Evolutionary conservation across 1,140 invertebrate genomes (phyloP).

Genomic region (Drusus annulatus): DNA sequence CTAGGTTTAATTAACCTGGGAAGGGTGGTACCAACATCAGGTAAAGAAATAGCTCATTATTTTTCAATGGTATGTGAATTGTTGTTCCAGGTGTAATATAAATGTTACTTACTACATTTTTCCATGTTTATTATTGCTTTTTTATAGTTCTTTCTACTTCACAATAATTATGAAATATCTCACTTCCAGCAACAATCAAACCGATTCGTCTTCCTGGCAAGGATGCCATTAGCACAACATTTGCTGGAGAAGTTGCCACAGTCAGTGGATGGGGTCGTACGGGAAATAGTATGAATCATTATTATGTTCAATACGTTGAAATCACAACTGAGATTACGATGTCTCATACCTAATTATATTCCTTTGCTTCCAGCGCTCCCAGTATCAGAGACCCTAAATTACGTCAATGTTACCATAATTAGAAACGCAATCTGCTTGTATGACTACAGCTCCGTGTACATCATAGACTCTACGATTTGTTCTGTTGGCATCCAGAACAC

Average conservation of each 20-base stretch:
- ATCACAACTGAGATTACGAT: too few species aligned
- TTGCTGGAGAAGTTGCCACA: conserved; percentile 1
- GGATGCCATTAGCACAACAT: not conserved
- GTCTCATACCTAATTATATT: not conserved
- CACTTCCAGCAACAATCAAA: too few species aligned
- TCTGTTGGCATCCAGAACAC: not conserved
- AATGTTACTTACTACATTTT: too few species aligned
- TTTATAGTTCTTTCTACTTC: too few species aligned
- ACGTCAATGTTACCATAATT: conserved; percentile 12
- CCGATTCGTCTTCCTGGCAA: too few species aligned
- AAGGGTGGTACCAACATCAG: conserved; percentile 24
- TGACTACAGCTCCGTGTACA: conserved; percentile 28
- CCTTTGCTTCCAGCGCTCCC: not conserved
- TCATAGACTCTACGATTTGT: conserved; percentile 56
- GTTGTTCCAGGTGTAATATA: too few species aligned
- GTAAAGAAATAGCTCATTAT: conserved; percentile 11
- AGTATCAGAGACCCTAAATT: conserved; percentile 4
- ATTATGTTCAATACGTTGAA: not conserved
- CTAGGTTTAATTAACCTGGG: conserved; percentile 39
- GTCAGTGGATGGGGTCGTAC: conserved; percentile 17
- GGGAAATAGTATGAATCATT: not conserved
- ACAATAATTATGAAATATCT: too few species aligned
- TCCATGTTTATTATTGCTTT: too few species aligned
- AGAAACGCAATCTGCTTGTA: not conserved
- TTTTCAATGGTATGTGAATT: not conserved